Evolutionary conservation across 2,797 vertebrate genomes (phyloP).

Genomic region (Alosa sapidissima): DNA sequence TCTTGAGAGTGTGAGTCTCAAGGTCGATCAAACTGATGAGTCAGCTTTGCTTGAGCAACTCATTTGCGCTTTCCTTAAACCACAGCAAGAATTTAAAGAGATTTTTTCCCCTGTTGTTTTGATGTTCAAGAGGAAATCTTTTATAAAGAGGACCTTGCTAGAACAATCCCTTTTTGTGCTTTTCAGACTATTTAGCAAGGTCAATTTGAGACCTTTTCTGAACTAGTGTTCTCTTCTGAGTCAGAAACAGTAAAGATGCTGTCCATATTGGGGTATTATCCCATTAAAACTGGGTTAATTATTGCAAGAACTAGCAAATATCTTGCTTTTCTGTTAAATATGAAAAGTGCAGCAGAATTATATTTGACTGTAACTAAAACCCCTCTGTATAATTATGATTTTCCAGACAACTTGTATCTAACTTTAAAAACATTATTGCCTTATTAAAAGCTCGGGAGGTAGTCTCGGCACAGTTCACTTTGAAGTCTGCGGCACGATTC

Average conservation of each 20-base stretch:
- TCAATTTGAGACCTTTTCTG: neutral
- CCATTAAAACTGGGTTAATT: neutral
- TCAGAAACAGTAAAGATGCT: neutral
- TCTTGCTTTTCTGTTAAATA: neutral
- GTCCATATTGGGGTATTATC: neutral
- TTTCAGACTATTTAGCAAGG: constrained; percentile 4
- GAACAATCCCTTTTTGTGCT: constrained; percentile 8
- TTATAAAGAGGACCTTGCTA: neutral
- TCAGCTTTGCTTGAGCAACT: constrained; percentile 28
- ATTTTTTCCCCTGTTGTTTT: constrained; percentile 24
- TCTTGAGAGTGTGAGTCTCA: constrained; percentile 35
- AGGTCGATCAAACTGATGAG: constrained; percentile 43
- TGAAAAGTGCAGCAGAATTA: neutral
- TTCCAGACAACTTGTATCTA: too few species aligned
- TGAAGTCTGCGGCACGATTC: too few species aligned
- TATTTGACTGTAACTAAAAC: neutral
- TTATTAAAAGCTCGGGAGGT: too few species aligned
- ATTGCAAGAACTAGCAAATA: neutral
- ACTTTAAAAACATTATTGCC: too few species aligned
- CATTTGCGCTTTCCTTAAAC: constrained; percentile 13
- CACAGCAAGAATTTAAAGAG: constrained; percentile 34
- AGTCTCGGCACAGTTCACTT: too few species aligned
- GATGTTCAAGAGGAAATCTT: constrained; percentile 26
- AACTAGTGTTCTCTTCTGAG: neutral
- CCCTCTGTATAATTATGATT: neutral